These are phyloP conservation scores for Salvator merianae DNA, from an alignment of 2,113 vertebrate genomes.

Conservation along the genomic window DNA sequence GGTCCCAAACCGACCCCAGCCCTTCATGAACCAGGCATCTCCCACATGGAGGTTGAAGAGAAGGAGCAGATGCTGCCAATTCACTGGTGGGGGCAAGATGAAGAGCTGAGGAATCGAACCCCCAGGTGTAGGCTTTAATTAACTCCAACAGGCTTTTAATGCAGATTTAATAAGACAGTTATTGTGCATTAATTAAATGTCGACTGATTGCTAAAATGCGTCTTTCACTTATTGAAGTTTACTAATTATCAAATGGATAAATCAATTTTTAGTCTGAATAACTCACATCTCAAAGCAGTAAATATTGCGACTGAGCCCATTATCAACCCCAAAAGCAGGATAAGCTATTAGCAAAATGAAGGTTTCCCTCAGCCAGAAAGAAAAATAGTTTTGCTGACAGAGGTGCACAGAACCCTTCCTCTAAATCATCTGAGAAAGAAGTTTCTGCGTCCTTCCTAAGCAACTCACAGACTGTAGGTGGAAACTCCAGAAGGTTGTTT, in stretches of 20 bases:
- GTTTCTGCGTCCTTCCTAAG: background rate
- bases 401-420: too few relatives aligned
- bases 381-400: background rate
- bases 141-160: slow-evolving; percentile 80
- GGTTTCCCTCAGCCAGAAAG: slow-evolving; percentile 8
- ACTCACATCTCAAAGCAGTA: slow-evolving; percentile 74
- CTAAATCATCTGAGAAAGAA: background rate
- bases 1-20: too few relatives aligned
- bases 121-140: slow-evolving; percentile 74
- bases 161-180: slow-evolving; percentile 84
- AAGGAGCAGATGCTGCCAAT: background rate
- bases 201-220: slow-evolving; percentile 79
- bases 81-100: background rate
- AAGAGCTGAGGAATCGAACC: background rate
- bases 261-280: slow-evolving; percentile 78
- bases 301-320: slow-evolving; percentile 31
- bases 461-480: too few relatives aligned
- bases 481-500: too few relatives aligned
- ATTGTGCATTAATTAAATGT: slow-evolving; percentile 84
- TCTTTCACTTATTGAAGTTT: slow-evolving; percentile 82
- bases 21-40: background rate
- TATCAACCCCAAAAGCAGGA: background rate
- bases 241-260: slow-evolving; percentile 83
- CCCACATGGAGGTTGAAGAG: background rate
- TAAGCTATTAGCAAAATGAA: background rate